Percentiles rank a stretch among this genome's conserved stretches.
These are phyloP conservation scores for Metalampra italica DNA, from an alignment of 2,888 invertebrate genomes.

Conservation along the genomic window DNA sequence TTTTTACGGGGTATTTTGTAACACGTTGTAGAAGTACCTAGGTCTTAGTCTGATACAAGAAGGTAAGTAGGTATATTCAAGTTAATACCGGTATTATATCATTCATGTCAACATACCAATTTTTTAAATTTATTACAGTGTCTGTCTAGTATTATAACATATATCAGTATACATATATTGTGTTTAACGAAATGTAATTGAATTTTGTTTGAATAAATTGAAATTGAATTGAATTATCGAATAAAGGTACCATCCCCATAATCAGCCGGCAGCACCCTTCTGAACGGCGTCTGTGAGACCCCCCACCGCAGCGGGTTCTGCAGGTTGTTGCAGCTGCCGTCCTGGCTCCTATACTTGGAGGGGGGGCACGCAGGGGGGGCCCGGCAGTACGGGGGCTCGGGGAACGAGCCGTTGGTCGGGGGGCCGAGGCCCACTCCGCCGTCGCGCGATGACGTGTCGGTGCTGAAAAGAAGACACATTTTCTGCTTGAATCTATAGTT, in stretches of 20 bases:
- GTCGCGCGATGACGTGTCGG: constrained; percentile 26
- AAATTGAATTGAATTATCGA: too few relatives aligned
- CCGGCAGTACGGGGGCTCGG: constrained; percentile 48
- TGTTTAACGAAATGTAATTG: too few relatives aligned
- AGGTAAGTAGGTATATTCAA: too few relatives aligned
- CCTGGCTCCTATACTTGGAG: constrained; percentile 81
- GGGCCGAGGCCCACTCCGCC: constrained; percentile 58
- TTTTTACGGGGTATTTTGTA: too few relatives aligned
- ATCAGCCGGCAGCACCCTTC: constrained; percentile 84
- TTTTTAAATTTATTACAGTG: too few relatives aligned
- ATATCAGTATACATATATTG: too few relatives aligned
- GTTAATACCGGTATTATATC: too few relatives aligned
- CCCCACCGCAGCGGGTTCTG: constrained; percentile 82
- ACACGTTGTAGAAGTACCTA: too few relatives aligned
- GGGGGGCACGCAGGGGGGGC: constrained; percentile 49
- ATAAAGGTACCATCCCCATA: constrained; percentile 86
- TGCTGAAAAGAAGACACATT: constrained; percentile 33
- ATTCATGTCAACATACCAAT: too few relatives aligned
- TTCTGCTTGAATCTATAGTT: neutral
- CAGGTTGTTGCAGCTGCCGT: constrained; percentile 89
- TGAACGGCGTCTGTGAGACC: constrained; percentile 84
- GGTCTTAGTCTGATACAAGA: too few relatives aligned
- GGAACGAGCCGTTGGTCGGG: constrained; percentile 43
- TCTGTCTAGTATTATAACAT: too few relatives aligned
- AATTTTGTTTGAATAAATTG: too few relatives aligned